Base-by-base conservation (phyloP, 2,797 vertebrate genomes). In the Myripristis murdjan region DNA sequence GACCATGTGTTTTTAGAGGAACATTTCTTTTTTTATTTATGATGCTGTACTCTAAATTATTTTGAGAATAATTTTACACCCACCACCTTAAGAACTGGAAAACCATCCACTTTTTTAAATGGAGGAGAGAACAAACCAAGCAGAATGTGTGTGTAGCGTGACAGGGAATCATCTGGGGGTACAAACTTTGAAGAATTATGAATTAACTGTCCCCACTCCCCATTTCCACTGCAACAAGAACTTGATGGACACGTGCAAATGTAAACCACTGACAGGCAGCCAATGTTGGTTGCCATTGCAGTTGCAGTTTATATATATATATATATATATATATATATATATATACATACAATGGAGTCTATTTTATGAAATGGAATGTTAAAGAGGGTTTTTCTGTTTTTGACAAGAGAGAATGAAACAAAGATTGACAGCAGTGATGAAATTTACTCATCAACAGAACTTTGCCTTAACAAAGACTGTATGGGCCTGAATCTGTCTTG, bases 381-480 rank as follows among this genome's bases (percentile, higher is more conserved):
- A 39, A 69, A 68, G 87, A 94, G 90, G 93, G 94, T 94, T 94
- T 94, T 95, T 93, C 92, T 95, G 93, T 94, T 95, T 96, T 95
- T 95, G 84, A 75, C 62, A 33, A 63, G 74, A 80, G 72, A 92
- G 93, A 95, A 83, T 82, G 86, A 93, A 95, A 87, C 89, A 85
- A 93, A 92, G 91, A 92, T 92, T 84, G 90, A 81, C 92, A 90
- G 92, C 91, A 70, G 79, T 86, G 91, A 70, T 56, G 43, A 91
- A 64, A 82, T 73, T 85, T 94, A 95, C 94, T 95, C 92, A 93
- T 94, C 93, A 92, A 94, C 94, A 94, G 96, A 97, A 97, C 96
- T 96, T 97, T 96, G 97, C 98, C 98, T 99, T 98, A 99, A 98
- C 94, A 90, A 94, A 95, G 96, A 97, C 96, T 95, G 95, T 93